Evolutionary conservation across 2,113 vertebrate species (phyloP), one percentile per base, ranked within the genome.

Genomic region (Pampusana beccarii): DNA sequence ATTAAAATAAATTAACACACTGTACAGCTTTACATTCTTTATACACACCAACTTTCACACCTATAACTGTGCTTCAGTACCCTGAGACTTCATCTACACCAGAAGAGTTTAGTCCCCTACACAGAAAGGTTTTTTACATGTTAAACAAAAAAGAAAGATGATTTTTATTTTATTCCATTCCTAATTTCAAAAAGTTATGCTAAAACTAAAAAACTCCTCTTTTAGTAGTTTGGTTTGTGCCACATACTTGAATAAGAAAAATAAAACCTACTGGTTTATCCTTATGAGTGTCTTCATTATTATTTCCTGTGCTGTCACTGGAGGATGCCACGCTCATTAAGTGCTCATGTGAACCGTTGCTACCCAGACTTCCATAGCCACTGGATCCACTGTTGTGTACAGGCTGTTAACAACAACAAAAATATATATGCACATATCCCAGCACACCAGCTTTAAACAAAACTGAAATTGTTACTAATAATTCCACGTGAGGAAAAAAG

Each of bases 371-470:
- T 42, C 99, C 98, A 6, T 99, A 99, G 88, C 99, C 99, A 16
- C 99, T 99, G 95, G 99, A 99, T 95, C 99, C 98, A 33, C 99
- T 98, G 93, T 99, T 99, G 94, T 99, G 98, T 42, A 99, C 98
- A 8, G 99, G 99, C 99, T 99, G 95, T 16, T 60, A 75, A 94
- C 24, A 93, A 77, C 21, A 92, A 92, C 0, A 75, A 66, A 13
- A 91, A 40, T 15, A 16, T 5, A 50, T 13, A 36, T 5, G 1
- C 1, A 10, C 5, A 50, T 2, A 42, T 11, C 18, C 44, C 12
- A 44, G 62, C 28, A 86, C 7, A 65, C 3, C 10, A 34, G 31
- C n/a, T 86, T 58, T 64, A 61, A 58, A 42, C 31, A 64, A 58
- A 88, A 58, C 11, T 31, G 7, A 57, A 73, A 62, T 7, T 11